Base-by-base conservation (phyloP, 2,888 invertebrate species). In the Microchrysa polita region DNA sequence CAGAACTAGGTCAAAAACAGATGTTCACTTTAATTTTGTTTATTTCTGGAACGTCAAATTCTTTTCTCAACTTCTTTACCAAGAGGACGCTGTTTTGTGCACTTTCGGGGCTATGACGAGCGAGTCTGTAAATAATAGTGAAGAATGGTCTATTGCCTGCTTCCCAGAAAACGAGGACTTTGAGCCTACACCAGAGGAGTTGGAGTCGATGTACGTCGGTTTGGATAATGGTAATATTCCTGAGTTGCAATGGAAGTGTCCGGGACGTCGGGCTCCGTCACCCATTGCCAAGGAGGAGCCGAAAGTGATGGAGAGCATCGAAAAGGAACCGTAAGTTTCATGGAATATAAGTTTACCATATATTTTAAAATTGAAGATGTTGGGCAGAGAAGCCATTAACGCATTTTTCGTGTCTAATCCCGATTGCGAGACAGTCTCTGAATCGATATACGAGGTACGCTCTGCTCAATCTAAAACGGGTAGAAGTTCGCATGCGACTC, bases 171-270 rank as follows among this genome's bases (percentile, higher is more conserved):
- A 87, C 2, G 88, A 88, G 75, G 86, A 87, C 77, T 92, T 91
- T 89, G 88, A 88, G 81, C 90, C 92, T 0, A 87, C 89, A 44
- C 87, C 92, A 0, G 89, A 90, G 61, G 93, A 93, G 79, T 86
- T 94, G 67, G 88, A 93, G 76, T 87, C 87, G 34, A 86, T 94
- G 67, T 94, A 94, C 80, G 88, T 90, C 75, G 87, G 88, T 77
- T 84, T 95, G 9, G 92, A 93, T 76, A 90, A 89, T 79, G 90
- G 88, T 55, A 90, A 88, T 44, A 87, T 90, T 27, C 85, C 93
- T 22, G 88, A 90, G 74, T 81, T 95, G 1, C 90, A 92, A 77
- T 95, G 94, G 94, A 91, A 91, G 80, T 92, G 92, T 80, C 93
- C 92, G 0, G 95, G 94, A 0, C 88, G 93, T 76, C 86, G 93